These are phyloP conservation scores for Oenanthe melanoleuca DNA, from an alignment of 2,113 vertebrate genomes.

Conservation along the genomic window DNA sequence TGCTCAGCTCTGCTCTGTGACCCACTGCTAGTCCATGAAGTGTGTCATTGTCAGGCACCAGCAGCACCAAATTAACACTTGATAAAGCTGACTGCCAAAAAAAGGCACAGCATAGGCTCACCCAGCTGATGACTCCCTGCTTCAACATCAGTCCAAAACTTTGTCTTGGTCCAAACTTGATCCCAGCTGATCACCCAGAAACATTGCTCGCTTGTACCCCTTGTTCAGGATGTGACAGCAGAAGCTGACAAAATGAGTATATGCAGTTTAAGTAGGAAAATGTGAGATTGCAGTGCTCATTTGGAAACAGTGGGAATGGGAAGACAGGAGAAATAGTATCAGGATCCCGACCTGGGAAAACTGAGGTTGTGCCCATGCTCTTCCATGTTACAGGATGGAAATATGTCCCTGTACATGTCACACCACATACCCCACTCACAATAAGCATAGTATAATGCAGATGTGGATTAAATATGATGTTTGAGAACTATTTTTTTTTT, in stretches of 20 bases:
- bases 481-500: not conserved
- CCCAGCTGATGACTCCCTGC: not conserved
- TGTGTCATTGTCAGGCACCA: not conserved
- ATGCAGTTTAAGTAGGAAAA: not conserved
- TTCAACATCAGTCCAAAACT: not conserved
- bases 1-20: not conserved
- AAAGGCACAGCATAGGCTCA: no score
- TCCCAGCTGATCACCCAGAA: not conserved
- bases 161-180: rapidly evolving
- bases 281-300: not conserved
- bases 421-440: not conserved
- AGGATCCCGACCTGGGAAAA: not conserved
- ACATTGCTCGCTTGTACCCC: rapidly evolving
- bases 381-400: not conserved
- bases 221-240: not conserved
- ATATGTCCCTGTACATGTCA: not conserved
- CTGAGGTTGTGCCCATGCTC: not conserved
- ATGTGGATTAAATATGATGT: not conserved
- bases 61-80: not conserved
- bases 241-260: not conserved
- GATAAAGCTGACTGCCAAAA: not conserved
- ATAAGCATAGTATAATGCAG: not conserved
- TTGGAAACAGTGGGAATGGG: not conserved
- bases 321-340: not conserved
- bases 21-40: not conserved